These are phyloP conservation scores for Drosophila sp. DNA, from an alignment of 1,140 invertebrate species.

Conservation along the genomic window DNA sequence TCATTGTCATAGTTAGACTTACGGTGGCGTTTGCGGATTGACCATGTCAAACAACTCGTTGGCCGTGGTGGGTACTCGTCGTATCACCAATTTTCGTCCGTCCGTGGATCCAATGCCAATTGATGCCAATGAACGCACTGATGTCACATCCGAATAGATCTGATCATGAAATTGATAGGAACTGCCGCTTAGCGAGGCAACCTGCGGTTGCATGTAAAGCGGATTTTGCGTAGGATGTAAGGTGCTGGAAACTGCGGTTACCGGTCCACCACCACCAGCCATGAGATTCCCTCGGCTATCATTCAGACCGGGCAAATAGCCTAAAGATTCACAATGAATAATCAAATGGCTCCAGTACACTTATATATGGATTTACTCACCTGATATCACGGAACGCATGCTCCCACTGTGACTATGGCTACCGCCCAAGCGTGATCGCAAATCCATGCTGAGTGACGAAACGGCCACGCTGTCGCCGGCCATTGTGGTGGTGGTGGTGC, in stretches of 20 bases:
- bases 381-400: constrained; percentile 78
- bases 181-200: constrained; percentile 72
- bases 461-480: constrained; percentile 51
- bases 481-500: constrained; percentile 72
- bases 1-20: constrained; percentile 84
- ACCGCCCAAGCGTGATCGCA: constrained; percentile 63
- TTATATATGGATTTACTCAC: constrained; percentile 42
- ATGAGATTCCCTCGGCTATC: constrained; percentile 65
- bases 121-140: constrained; percentile 90
- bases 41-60: constrained; percentile 92
- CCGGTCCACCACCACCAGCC: constrained; percentile 37
- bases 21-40: constrained; percentile 91
- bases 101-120: constrained; percentile 94
- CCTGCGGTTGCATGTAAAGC: constrained; percentile 72
- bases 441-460: constrained; percentile 60
- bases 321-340: constrained; percentile 21
- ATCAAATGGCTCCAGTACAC: constrained; percentile 5
- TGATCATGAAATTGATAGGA: constrained; percentile 84
- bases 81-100: constrained; percentile 91
- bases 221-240: constrained; percentile 57
- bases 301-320: constrained; percentile 61
- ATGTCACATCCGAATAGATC: constrained; percentile 86
- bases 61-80: constrained; percentile 91
- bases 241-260: constrained; percentile 39
- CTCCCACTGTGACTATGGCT: constrained; percentile 74